phyloP scores from a whole-genome alignment of 1,140 invertebrate species.

The Daktulosphaira vitifoliae region DNA sequence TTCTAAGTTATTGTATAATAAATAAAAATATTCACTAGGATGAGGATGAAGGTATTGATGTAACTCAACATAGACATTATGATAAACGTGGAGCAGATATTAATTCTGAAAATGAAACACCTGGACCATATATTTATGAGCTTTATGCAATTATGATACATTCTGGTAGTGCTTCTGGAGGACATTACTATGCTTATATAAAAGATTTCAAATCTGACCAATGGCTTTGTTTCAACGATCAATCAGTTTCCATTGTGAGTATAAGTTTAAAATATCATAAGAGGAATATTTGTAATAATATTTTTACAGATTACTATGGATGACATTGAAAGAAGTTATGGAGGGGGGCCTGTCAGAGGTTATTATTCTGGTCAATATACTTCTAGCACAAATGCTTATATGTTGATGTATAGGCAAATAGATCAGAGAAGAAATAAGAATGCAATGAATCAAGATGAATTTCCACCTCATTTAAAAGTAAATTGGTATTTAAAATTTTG shows the following conservation, averaged over 20 bases:
- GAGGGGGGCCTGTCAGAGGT: slow-evolving; percentile 57
- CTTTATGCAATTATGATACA: slow-evolving; percentile 91
- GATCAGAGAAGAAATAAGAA: slow-evolving; percentile 60
- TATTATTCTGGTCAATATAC: slow-evolving; percentile 67
- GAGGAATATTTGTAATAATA: background rate
- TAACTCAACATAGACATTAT: slow-evolving; percentile 49
- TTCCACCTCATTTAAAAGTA: slow-evolving; percentile 64
- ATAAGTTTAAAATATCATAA: background rate
- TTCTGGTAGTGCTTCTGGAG: slow-evolving; percentile 81
- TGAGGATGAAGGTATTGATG: slow-evolving; percentile 54
- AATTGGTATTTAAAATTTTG: slow-evolving; percentile 1
- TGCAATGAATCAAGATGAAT: slow-evolving; percentile 58
- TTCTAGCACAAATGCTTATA: slow-evolving; percentile 85
- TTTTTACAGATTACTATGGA: slow-evolving; percentile 60
- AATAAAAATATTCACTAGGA: slow-evolving; percentile 40
- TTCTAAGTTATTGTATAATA: too few species aligned
- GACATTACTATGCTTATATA: slow-evolving; percentile 91
- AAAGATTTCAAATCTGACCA: slow-evolving; percentile 69
- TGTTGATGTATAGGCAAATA: slow-evolving; percentile 84
- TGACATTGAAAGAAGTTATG: slow-evolving; percentile 78
- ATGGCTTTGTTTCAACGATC: slow-evolving; percentile 81
- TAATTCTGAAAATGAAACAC: slow-evolving; percentile 38
- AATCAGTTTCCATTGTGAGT: slow-evolving; percentile 55
- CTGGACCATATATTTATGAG: slow-evolving; percentile 74
- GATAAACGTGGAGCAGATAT: slow-evolving; percentile 46